Percentiles rank a stretch among this genome's conserved stretches.
These are phyloP conservation scores for Phymastichus coffea DNA, from an alignment of 1,140 invertebrate species.

Conservation along the genomic window DNA sequence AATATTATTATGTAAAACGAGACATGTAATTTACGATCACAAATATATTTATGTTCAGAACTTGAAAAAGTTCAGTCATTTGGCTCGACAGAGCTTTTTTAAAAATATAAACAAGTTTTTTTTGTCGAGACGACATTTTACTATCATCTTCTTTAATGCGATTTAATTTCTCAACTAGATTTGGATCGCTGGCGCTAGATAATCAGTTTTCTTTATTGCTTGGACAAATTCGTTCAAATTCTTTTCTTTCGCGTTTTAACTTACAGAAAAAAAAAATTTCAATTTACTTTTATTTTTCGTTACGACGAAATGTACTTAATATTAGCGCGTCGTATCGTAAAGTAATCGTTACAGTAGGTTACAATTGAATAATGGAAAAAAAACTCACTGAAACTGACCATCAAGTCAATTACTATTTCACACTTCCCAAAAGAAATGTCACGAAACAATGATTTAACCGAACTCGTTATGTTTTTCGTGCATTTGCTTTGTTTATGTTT, in stretches of 20 bases:
- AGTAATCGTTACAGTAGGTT: too few relatives aligned
- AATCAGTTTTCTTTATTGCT: constrained; percentile 27
- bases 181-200: constrained; percentile 20
- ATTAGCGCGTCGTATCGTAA: too few relatives aligned
- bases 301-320: too few relatives aligned
- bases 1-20: too few relatives aligned
- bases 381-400: too few relatives aligned
- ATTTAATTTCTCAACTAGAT: constrained; percentile 10
- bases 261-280: constrained; percentile 3
- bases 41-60: not conserved
- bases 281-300: too few relatives aligned
- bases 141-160: not conserved
- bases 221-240: constrained; percentile 22
- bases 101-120: constrained; percentile 27
- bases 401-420: too few relatives aligned
- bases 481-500: not conserved
- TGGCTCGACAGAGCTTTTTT: constrained; percentile 13
- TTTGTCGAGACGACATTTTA: constrained; percentile 1
- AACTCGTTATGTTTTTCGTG: too few relatives aligned
- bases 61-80: constrained; percentile 18
- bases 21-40: too few relatives aligned
- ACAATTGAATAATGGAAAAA: too few relatives aligned
- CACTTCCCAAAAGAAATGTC: too few relatives aligned
- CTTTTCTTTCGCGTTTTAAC: not conserved
- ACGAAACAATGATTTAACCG: too few relatives aligned